Evolutionary conservation across 2,797 vertebrate genomes (phyloP).

Genomic region (Nasua narica): DNA sequence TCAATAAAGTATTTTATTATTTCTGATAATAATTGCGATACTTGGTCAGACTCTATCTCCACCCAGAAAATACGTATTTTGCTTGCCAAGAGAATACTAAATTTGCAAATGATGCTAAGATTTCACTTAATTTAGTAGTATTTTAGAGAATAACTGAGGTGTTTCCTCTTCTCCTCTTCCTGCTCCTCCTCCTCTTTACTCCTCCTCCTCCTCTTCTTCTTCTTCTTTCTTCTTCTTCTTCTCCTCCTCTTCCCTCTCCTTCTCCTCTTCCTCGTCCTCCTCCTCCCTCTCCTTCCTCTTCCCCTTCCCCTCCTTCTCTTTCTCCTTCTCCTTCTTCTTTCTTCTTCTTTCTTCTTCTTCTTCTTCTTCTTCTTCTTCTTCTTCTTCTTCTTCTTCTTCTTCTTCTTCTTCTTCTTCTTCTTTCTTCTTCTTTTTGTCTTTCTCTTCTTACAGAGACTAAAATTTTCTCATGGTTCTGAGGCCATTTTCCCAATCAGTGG

Average conservation of each 20-base stretch:
- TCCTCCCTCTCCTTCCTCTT: not conserved
- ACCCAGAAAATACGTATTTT: not conserved
- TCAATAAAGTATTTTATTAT: not conserved
- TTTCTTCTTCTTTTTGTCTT: no score
- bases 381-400: no score
- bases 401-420: not conserved
- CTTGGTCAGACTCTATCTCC: not conserved
- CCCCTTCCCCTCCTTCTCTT: no score
- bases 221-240: no score
- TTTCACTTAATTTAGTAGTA: not conserved
- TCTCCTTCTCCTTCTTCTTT: not conserved
- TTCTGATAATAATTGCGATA: not conserved
- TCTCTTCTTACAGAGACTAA: not conserved
- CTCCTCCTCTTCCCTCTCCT: no score
- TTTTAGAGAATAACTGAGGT: not conserved
- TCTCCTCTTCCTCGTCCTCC: not conserved
- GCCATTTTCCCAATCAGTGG: not conserved
- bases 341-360: no score
- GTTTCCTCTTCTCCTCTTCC: not conserved
- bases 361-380: not conserved
- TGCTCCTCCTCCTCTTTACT: not conserved
- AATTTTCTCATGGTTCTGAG: not conserved
- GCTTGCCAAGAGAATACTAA: not conserved
- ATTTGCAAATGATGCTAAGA: not conserved
- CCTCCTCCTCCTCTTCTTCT: no score